Evolutionary conservation across 1,140 invertebrate species (phyloP), one percentile per base, ranked within the genome.

Genomic region (Pararge aegeria): DNA sequence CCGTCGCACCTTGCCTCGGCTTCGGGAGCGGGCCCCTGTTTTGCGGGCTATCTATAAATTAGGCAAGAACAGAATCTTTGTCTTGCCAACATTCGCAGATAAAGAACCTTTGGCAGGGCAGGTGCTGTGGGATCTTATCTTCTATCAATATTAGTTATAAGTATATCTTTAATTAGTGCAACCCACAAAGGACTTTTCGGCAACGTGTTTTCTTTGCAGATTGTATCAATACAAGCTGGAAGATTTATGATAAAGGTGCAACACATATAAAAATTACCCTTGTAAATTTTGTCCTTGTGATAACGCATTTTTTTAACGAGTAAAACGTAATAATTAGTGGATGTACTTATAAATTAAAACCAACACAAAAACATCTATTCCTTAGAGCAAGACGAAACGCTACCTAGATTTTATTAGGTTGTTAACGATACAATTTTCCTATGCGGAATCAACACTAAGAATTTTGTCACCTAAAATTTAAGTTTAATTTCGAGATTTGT

Each of bases 11-110:
- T 85, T 87, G 83, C 78, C 68, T 61, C 54, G 61, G 60, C 61
- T 73, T 62, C 77, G 62, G 76, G 68, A 70, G 75, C 76, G 64
- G 66, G 68, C 66, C 69, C 59, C 71, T 73, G 74, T 75, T 82
- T 68, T 64, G 78, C 56, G 62, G 46, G 55, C 63, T 70, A 78
- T 80, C 80, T 75, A 83, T 82, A 85, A 84, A 85, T 87, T 85
- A 83, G 73, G 64, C 61, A 75, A 82, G 79, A 81, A 74, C 62
- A 66, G 75, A 67, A 73, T 75, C 83, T 79, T 79, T 85, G 81
- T 87, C 61, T 71, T 58, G 54, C 57, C 48, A 72, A 61, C 75
- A 76, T 87, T 89, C 61, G 84, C 83, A 82, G 78, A 82, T 80
- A 78, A 84, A 76, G 69, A 73, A 74, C 59, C 74, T 78, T 75